These are phyloP conservation scores for Chaetura pelagica DNA, from an alignment of 2,113 vertebrate species.

Conservation along the genomic window DNA sequence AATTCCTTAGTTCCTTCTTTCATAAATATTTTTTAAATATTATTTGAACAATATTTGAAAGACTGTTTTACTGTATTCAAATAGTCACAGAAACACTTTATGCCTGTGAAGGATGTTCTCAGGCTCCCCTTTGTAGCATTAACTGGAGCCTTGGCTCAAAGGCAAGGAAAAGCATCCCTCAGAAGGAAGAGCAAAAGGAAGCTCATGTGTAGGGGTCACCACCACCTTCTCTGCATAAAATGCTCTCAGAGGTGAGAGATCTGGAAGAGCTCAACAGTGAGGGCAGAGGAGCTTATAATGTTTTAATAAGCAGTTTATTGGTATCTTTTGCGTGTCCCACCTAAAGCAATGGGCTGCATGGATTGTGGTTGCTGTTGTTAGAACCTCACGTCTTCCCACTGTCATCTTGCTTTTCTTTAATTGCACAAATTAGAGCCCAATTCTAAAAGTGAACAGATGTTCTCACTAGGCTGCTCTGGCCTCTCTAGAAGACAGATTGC, in stretches of 20 bases:
- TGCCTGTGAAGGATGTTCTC: not conserved
- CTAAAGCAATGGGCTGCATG: not conserved
- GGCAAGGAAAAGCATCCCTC: not conserved
- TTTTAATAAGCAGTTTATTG: not conserved
- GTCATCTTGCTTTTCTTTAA: not conserved
- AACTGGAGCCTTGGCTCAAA: not conserved
- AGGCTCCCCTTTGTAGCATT: not conserved
- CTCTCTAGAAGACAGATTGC: not conserved
- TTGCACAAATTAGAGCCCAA: not conserved
- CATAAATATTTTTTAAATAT: not conserved
- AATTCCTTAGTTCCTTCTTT: not conserved
- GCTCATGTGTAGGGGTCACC: not conserved
- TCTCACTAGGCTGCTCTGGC: not conserved
- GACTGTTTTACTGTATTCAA: not conserved
- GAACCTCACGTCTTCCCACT: not conserved
- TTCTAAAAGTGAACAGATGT: not conserved
- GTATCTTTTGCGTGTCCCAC: not conserved
- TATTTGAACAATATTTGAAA: not conserved
- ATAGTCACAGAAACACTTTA: not conserved
- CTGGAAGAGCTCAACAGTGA: not conserved
- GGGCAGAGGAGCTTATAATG: not conserved
- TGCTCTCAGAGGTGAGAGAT: not conserved
- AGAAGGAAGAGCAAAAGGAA: not conserved
- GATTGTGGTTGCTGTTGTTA: not conserved
- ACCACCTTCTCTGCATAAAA: not conserved